Conservation (phyloP, 2,888 invertebrate species). For the Coenonympha glycerion region DNA sequence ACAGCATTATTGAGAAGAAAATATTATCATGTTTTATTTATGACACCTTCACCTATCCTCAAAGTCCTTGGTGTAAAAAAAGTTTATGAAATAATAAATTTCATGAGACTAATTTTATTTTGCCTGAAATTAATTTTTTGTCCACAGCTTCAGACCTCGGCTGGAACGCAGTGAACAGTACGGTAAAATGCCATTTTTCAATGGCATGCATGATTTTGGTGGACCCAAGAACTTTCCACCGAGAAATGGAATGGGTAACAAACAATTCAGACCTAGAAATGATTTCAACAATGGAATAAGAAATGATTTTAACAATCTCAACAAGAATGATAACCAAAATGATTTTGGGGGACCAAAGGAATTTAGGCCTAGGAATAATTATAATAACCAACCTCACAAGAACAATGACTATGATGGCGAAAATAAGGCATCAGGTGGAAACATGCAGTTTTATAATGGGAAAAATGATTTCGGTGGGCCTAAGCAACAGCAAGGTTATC, state of each 20-base stretch:
- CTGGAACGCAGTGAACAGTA: slow-evolving; percentile 80
- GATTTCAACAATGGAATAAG: slow-evolving; percentile 70
- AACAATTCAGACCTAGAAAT: slow-evolving; percentile 68
- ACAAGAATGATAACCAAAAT: slow-evolving; percentile 57
- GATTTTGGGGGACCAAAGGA: slow-evolving; percentile 71
- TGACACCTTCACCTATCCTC: too few species aligned
- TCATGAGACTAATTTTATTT: background rate
- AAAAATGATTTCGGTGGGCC: slow-evolving; percentile 71
- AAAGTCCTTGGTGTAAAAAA: too few species aligned
- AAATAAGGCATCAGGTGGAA: slow-evolving; percentile 50
- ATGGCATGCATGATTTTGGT: slow-evolving; percentile 65
- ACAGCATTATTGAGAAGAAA: too few species aligned
- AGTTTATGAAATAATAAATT: too few species aligned
- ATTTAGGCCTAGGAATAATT: slow-evolving; percentile 63
- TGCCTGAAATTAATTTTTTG: slow-evolving; percentile 3
- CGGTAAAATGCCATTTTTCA: slow-evolving; percentile 73
- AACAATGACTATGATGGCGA: slow-evolving; percentile 60
- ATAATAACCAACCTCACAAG: slow-evolving; percentile 58
- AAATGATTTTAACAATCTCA: slow-evolving; percentile 58
- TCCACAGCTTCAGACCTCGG: slow-evolving; percentile 75
- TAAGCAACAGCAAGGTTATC: slow-evolving; percentile 56
- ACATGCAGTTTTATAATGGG: slow-evolving; percentile 66
- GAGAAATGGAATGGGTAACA: slow-evolving; percentile 59
- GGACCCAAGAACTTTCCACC: slow-evolving; percentile 71
- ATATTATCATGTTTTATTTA: too few species aligned